These are phyloP conservation scores for Lasioglossum lativentre DNA, from an alignment of 2,888 invertebrate species.

Conservation along the genomic window DNA sequence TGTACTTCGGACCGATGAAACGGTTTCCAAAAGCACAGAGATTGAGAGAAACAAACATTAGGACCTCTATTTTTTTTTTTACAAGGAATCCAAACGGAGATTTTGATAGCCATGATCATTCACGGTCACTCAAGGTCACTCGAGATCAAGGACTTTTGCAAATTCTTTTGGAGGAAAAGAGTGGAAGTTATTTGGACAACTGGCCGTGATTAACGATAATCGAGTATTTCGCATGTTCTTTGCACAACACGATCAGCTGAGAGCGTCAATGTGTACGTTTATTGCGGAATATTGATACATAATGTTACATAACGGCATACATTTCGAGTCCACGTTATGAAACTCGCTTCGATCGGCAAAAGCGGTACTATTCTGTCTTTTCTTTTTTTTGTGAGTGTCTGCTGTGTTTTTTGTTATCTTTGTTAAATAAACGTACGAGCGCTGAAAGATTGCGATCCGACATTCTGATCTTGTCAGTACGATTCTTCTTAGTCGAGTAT, in stretches of 20 bases:
- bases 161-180: no score
- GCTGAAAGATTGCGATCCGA: neutral
- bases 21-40: no score
- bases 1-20: neutral
- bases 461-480: constrained; percentile 11
- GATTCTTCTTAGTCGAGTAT: constrained; percentile 37
- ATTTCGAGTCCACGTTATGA: constrained; percentile 13
- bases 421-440: constrained; percentile 50
- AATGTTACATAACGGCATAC: constrained; percentile 53
- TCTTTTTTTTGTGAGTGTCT: neutral
- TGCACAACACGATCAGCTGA: neutral
- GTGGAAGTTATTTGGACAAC: no score
- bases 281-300: constrained; percentile 59
- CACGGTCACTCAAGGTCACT: neutral
- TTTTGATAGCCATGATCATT: neutral
- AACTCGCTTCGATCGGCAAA: constrained; percentile 15
- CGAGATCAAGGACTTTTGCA: neutral
- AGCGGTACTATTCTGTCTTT: constrained; percentile 7
- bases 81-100: no score
- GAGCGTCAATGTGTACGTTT: constrained; percentile 59
- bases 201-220: no score
- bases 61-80: neutral
- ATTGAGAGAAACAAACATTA: no score
- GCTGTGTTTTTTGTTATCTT: neutral
- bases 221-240: neutral